Base-by-base conservation (phyloP, 2,113 vertebrate species). In the Oreochromis niloticus region DNA sequence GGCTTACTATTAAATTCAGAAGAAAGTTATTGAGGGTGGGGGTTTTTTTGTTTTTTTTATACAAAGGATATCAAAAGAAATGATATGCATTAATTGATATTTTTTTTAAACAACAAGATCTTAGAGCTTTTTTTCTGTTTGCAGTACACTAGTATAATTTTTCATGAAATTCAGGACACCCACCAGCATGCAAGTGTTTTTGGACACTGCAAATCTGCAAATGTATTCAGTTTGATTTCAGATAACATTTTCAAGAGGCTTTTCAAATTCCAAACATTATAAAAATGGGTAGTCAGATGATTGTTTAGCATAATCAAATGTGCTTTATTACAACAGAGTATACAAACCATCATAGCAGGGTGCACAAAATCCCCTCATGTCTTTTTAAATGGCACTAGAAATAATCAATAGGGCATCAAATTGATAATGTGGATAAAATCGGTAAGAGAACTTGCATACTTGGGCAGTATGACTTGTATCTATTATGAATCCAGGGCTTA, bases 371-470 rank as follows among this genome's bases (percentile, higher is more conserved):
- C 66, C 50, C 30, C 30, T 50, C 30, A 30, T 73, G 22, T 41
- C 46, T 66, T 63, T 56, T 83, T 73, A 68, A 41, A 22, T 57
- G 43, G 39, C 14, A 56, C 80, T 66, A 75, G 22, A 84, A 75
- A 81, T 63, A 80, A 89, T 85, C 68, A 87, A 68, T 19, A 66
- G 8, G 34, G 36, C 55, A 87, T 90, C 82, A 83, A 75, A 88
- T 41, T 80, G 12, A 32, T 24, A n/a, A 34, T 55, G 50, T 55
- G 12, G 50, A 36, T 80, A 50, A n/a, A 32, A 48, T 32, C 43
- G 17, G 68, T 48, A 48, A 46, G 2, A 30, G 9, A 17, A 48
- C 41, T 78, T 78, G 13, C 12, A 17, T 41, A 52, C 16, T 55
- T 55, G 5, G 14, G 17, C 24, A 50, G 27, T 32, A 12, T 50